Conservation (phyloP, 2,797 vertebrate species). For the Peromyscus melanophrys region DNA sequence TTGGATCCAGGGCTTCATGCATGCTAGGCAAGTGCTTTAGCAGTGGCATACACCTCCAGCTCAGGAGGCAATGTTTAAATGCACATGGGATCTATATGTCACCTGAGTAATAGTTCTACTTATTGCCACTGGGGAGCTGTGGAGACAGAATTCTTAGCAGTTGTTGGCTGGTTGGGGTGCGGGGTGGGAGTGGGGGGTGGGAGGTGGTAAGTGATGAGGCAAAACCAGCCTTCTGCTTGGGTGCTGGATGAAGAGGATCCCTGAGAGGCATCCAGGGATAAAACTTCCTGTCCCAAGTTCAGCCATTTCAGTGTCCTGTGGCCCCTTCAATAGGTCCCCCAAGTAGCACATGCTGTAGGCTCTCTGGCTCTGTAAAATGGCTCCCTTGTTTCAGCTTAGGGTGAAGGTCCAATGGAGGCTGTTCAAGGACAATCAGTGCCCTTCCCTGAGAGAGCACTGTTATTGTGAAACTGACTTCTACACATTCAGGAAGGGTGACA, state of each 20-base stretch:
- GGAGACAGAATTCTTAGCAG: rapidly evolving
- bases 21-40: neutral
- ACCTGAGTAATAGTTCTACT: neutral
- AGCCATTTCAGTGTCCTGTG: neutral
- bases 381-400: neutral
- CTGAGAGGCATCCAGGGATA: neutral
- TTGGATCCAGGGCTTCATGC: neutral
- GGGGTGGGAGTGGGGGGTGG: neutral
- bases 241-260: rapidly evolving
- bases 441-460: neutral
- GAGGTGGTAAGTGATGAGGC: no score
- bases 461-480: neutral
- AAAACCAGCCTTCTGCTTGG: neutral
- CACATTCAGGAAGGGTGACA: rapidly evolving
- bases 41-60: no score
- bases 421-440: neutral
- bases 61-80: neutral
- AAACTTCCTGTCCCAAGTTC: neutral
- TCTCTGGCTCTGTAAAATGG: neutral
- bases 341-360: rapidly evolving
- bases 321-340: neutral
- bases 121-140: no score
- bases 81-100: neutral
- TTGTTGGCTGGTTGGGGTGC: no score
- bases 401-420: neutral